phyloP scores from a whole-genome alignment of 2,888 invertebrate genomes.

The Microctonus aethiopoides region DNA sequence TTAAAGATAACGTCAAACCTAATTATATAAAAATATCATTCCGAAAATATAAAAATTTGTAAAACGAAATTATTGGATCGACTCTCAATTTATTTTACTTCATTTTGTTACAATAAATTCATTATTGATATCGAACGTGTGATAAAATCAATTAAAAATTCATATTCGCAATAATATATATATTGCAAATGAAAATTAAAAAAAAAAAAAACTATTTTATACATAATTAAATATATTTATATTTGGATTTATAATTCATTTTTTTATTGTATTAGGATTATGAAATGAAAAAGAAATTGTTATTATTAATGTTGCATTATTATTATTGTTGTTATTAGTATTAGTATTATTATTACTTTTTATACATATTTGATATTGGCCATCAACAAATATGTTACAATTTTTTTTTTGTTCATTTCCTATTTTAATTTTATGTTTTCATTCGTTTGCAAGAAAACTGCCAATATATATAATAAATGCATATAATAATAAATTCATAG shows the following conservation, averaged over 20 bases:
- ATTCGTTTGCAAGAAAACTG: conserved; percentile 51
- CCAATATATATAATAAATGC: conserved; percentile 53
- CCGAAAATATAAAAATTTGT: no score
- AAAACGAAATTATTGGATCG: no score
- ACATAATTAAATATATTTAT: no score
- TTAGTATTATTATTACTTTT: conserved; percentile 36
- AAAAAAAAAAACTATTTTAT: no score
- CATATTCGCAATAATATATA: neutral
- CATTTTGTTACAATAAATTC: neutral
- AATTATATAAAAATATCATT: no score
- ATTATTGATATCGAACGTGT: no score
- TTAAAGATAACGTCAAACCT: no score
- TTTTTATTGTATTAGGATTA: neutral
- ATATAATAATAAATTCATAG: conserved; percentile 52
- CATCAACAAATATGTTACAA: conserved; percentile 62
- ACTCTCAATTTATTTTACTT: no score
- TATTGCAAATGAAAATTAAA: no score
- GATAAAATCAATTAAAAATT: neutral
- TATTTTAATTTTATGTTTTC: conserved; percentile 31
- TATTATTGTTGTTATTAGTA: conserved; percentile 54
- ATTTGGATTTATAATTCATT: neutral
- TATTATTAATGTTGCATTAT: conserved; percentile 60
- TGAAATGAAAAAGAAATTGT: conserved; percentile 17
- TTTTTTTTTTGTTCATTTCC: conserved; percentile 36
- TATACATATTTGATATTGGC: conserved; percentile 63